Conservation (phyloP, 2,113 vertebrate genomes). For the Nibea albiflora region DNA sequence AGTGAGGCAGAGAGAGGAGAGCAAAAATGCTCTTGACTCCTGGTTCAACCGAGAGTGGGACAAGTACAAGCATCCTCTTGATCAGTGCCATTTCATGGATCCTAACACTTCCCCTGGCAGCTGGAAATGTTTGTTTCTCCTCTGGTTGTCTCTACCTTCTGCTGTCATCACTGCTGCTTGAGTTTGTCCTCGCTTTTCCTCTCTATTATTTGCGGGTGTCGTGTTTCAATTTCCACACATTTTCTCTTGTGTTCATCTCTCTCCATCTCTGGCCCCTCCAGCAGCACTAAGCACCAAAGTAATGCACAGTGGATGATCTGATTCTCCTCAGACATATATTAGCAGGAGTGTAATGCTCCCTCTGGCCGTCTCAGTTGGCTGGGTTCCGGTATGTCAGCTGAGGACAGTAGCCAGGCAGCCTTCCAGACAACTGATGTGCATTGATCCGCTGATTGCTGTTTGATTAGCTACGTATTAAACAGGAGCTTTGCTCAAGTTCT, state of each 20-base stretch:
- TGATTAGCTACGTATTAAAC: constrained; percentile 40
- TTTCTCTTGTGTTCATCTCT: constrained; percentile 23
- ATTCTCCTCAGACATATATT: constrained; percentile 55
- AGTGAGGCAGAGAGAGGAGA: constrained; percentile 13
- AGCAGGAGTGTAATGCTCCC: constrained; percentile 49
- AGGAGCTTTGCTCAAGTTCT: constrained; percentile 1
- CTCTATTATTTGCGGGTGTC: constrained; percentile 32
- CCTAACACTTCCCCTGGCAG: not conserved
- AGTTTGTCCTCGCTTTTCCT: constrained; percentile 5
- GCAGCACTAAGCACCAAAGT: constrained; percentile 35
- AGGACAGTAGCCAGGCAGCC: constrained; percentile 35
- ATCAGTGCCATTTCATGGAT: constrained; percentile 7
- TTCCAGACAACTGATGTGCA: constrained; percentile 56
- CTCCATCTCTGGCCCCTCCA: constrained; percentile 36
- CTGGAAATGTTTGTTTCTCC: constrained; percentile 31
- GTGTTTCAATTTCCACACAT: constrained; percentile 46
- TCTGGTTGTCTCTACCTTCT: not conserved
- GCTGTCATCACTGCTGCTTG: constrained; percentile 3
- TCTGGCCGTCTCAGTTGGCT: constrained; percentile 31
- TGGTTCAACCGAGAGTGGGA: constrained; percentile 24
- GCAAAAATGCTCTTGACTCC: constrained; percentile 41
- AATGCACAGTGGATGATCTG: constrained; percentile 52
- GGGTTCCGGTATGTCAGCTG: constrained; percentile 45
- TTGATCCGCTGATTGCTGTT: constrained; percentile 52
- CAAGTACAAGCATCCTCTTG: constrained; percentile 40